phyloP scores from a whole-genome alignment of 2,888 invertebrate genomes.

The Torymus tubicola region DNA sequence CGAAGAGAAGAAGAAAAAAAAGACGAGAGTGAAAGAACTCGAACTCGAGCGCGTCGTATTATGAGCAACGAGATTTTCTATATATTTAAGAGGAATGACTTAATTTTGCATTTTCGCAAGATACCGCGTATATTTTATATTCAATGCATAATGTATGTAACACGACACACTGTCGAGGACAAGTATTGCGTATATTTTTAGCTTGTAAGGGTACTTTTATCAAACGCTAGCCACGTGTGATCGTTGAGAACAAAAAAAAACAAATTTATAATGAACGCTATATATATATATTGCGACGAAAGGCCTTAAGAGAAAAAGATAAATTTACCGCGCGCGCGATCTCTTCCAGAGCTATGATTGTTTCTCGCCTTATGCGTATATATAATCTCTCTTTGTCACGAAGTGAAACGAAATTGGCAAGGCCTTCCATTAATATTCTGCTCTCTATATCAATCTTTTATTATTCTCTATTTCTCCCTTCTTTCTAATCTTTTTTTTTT shows the following conservation, averaged over 20 bases:
- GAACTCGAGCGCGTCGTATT: background rate
- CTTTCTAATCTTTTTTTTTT: background rate
- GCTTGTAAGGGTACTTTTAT: constrained; percentile 34
- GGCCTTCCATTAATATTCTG: constrained; percentile 15
- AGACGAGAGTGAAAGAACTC: background rate
- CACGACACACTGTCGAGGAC: constrained; percentile 17
- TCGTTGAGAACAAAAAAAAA: constrained; percentile 34
- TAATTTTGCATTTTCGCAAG: constrained; percentile 43
- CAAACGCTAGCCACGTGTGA: constrained; percentile 34
- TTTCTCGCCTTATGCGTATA: constrained; percentile 45
- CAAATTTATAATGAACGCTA: constrained; percentile 28
- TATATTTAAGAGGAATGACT: constrained; percentile 35
- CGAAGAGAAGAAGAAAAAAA: background rate
- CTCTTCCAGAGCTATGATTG: constrained; percentile 29
- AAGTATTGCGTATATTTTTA: constrained; percentile 42
- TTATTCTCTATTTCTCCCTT: background rate
- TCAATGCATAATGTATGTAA: constrained; percentile 44
- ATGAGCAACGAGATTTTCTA: constrained; percentile 42
- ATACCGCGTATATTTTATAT: constrained; percentile 52
- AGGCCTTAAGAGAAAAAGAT: constrained; percentile 29
- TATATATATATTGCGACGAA: constrained; percentile 17
- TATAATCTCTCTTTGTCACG: constrained; percentile 17
- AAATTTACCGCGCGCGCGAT: constrained; percentile 36
- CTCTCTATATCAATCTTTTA: constrained; percentile 1
- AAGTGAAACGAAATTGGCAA: constrained; percentile 49